These are phyloP conservation scores for Laupala kohalensis DNA, from an alignment of 1,140 invertebrate species.

Conservation along the genomic window DNA sequence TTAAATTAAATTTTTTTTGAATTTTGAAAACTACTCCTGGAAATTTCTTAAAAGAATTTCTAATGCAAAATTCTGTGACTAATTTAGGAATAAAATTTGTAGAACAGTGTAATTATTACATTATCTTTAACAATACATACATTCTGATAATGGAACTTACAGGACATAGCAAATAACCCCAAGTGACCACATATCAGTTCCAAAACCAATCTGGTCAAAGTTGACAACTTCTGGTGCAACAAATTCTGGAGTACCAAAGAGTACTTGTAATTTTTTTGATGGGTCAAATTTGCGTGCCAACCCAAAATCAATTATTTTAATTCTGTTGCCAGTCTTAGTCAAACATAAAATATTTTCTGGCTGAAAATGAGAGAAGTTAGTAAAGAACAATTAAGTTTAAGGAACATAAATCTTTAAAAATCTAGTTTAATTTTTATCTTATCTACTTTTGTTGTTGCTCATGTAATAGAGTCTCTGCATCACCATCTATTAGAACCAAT, in stretches of 20 bases:
- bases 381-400: too few species aligned
- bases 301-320: conserved; percentile 97
- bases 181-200: conserved; percentile 96
- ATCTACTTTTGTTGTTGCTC: too few species aligned
- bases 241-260: conserved; percentile 98
- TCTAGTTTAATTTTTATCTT: too few species aligned
- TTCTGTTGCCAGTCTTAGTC: conserved; percentile 85
- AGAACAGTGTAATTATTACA: background rate
- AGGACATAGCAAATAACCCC: conserved; percentile 95
- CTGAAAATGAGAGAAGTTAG: conserved; percentile 36
- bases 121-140: conserved; percentile 8
- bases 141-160: conserved; percentile 54
- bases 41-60: too few species aligned
- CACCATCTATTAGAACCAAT: too few species aligned
- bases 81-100: too few species aligned
- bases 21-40: too few species aligned
- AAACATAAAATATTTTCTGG: conserved; percentile 96
- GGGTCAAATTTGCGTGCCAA: conserved; percentile 85
- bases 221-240: conserved; percentile 97
- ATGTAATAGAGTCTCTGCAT: too few species aligned
- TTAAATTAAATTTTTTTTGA: too few species aligned
- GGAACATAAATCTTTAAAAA: too few species aligned
- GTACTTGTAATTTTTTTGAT: conserved; percentile 75
- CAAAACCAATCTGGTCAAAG: conserved; percentile 88
- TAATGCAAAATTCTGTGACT: too few species aligned